Conservation (phyloP, 2,888 invertebrate genomes). For the Syrista parreyssii region DNA sequence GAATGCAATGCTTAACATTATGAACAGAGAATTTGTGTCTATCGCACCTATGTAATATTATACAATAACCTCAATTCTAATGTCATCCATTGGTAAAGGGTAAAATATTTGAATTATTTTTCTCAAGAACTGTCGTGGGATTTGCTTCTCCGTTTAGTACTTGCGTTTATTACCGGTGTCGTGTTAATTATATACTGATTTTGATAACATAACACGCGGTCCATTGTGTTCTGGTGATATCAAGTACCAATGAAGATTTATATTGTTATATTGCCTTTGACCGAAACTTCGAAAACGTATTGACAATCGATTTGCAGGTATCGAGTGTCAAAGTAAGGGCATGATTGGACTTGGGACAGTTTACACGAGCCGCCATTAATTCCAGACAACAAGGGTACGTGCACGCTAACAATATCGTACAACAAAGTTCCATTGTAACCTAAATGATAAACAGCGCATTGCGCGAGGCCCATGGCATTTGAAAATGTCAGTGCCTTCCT, state of each 20-base stretch:
- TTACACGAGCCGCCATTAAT: neutral
- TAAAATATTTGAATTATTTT: neutral
- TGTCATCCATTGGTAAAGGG: neutral
- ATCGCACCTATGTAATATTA: neutral
- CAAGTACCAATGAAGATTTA: neutral
- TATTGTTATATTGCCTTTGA: neutral
- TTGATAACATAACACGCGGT: neutral
- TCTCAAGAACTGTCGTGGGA: neutral
- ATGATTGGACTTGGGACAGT: neutral
- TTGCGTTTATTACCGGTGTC: neutral
- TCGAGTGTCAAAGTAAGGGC: neutral
- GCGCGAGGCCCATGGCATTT: constrained; percentile 52
- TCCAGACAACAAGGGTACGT: constrained; percentile 2
- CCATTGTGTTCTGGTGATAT: neutral
- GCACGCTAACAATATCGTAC: constrained; percentile 19
- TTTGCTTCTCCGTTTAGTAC: too few species aligned
- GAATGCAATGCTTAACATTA: neutral
- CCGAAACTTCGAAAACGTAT: neutral
- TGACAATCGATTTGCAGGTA: neutral
- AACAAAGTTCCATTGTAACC: constrained; percentile 29
- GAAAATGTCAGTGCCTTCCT: constrained; percentile 61
- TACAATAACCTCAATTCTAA: neutral
- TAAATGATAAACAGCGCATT: constrained; percentile 49
- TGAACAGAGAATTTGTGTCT: neutral
- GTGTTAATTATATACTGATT: neutral